Conservation (phyloP, 2,888 invertebrate species). For the Rhamphomyia laevipes region DNA sequence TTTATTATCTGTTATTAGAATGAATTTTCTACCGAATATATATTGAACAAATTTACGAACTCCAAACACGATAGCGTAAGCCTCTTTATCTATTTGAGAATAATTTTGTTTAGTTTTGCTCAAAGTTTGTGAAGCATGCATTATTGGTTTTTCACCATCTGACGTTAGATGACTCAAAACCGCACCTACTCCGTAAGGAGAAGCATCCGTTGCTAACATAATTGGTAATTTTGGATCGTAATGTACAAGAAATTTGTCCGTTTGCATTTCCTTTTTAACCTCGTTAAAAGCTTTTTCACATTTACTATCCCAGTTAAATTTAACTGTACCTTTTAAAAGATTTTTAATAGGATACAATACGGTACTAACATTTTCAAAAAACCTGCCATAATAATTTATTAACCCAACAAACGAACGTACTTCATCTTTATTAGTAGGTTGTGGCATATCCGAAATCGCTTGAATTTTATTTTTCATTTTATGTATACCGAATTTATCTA, state of each 20-base stretch:
- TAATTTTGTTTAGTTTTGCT: slow-evolving; percentile 21
- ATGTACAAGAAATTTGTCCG: slow-evolving; percentile 18
- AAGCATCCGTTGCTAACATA: slow-evolving; percentile 21
- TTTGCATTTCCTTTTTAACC: slow-evolving; percentile 19
- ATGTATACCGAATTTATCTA: slow-evolving; percentile 23
- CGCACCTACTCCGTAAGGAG: slow-evolving; percentile 21
- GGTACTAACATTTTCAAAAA: slow-evolving; percentile 21
- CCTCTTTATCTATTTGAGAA: slow-evolving; percentile 23
- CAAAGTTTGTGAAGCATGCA: slow-evolving; percentile 27
- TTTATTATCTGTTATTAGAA: slow-evolving; percentile 26
- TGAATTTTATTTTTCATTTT: slow-evolving; percentile 23
- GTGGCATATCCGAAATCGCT: slow-evolving; percentile 20
- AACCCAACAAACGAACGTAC: slow-evolving; percentile 21
- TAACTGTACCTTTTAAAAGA: slow-evolving; percentile 17
- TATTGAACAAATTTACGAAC: slow-evolving; percentile 31
- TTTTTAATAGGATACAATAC: slow-evolving; percentile 21
- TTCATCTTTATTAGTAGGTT: slow-evolving; percentile 19
- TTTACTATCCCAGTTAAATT: slow-evolving; percentile 18
- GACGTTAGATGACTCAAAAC: slow-evolving; percentile 25
- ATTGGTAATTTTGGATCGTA: slow-evolving; percentile 22
- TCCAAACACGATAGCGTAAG: slow-evolving; percentile 27
- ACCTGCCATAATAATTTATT: slow-evolving; percentile 26
- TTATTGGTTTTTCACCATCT: slow-evolving; percentile 30
- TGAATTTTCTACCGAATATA: slow-evolving; percentile 28
- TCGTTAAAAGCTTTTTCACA: slow-evolving; percentile 18